Evolutionary conservation across 2,797 vertebrate species (phyloP), one percentile per base, ranked within the genome.

Genomic region (Enteromius afrohamiltoni): DNA sequence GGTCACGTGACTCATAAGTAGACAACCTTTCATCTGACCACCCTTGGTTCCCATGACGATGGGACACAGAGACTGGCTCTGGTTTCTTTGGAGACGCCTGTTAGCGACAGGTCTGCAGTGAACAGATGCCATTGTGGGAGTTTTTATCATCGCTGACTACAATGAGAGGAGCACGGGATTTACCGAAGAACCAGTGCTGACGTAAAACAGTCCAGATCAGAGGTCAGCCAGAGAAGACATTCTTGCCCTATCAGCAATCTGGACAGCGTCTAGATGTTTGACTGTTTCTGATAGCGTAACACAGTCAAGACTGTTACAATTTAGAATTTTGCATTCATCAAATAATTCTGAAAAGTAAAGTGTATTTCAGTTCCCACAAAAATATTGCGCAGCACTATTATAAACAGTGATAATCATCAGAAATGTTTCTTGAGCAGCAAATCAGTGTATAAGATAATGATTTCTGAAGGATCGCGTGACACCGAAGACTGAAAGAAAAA

Each of bases 51-150:
- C 78, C 64, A 80, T 80, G 65, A 9, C 31, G 16, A 69, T 26
- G 8, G 3, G n/a, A 55, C 77, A 68, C 29, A 68, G 77, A 76
- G 53, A 8, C 34, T 51, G 26, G 42, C 26, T 47, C 77, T 62
- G 62, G 77, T 76, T 76, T 76, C 74, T 53, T 76, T 42, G 60
- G 74, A 76, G 74, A 76, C 34, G 53, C 45, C 29, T 68, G 77
- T 68, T 34, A 34, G 45, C 60, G 4, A 26, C 74, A 60, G 34
- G 74, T 40, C 23, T 76, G 10, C 13, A 21, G 16, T 62, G 75
- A 77, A 80, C 19, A 80, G 51, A 45, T 23, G 65, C 47, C 74
- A 70, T 53, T 80, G 65, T 70, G 47, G 21, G 55, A 77, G 23
- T 62, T 77, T 62, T 62, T 77, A 62, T 45, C 75, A 45, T 21